Base-by-base conservation (phyloP, 2,797 vertebrate genomes). In the Sebastes alutus region DNA sequence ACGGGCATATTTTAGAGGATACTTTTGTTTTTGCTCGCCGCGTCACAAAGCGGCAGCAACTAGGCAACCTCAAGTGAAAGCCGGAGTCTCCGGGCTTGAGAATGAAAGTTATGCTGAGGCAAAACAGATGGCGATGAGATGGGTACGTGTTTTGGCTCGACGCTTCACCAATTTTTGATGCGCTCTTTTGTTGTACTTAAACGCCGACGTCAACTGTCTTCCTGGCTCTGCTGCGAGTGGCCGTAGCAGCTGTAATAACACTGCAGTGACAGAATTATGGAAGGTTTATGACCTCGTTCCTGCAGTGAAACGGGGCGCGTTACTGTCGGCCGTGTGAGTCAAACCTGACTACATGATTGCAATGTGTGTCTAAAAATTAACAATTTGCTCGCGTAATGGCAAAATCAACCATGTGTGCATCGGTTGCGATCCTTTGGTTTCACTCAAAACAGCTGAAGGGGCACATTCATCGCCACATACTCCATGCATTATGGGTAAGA, bases 161-260 rank as follows among this genome's bases (percentile, higher is more conserved):
- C 1, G 52, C 70, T 74, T 67, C 2, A 3, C 25, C 60, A 33
- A 78, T 85, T 81, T 85, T 68, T 66, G 83, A 91, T 87, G 84
- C 38, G 2, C 59, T 69, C 82, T 80, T 92, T 87, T 82, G 85
- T 90, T 92, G 83, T 75, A 85, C 58, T 83, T 80, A 61, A 90
- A 85, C n/a, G 49, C 74, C 71, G 72, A 88, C 80, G n/a, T 92
- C 83, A 89, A 90, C 79, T 80, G 84, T 91, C 89, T 75, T 56
- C 66, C 77, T 69, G 78, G 81, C 84, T 87, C 70, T 67, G 79
- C 75, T 75, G 70, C 80, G 55, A 93, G 72, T 80, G 69, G 80
- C 77, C 25, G 11, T 23, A 87, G 87, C 93, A 94, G 93, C 93
- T 95, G 93, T 89, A 87, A 92, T 84, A 92, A 93, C 84, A 91